A percentile compares a stretch with the other conserved stretches of the same genome.
Evolutionary conservation across 2,888 invertebrate species (phyloP).

Genomic region (Drosophila longiperda): DNA sequence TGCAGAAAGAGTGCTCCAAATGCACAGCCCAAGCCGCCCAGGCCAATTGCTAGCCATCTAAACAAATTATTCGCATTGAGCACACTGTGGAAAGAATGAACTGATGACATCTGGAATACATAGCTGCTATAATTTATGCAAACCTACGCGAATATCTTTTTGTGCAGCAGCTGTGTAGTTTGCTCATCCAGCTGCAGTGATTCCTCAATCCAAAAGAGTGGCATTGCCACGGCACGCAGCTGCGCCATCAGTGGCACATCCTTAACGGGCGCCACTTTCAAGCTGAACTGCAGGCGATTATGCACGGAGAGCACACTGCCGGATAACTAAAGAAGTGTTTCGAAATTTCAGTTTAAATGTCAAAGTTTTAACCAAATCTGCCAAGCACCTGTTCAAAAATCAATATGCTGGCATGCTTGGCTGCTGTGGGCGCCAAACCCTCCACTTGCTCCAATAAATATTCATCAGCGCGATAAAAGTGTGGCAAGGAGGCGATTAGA

Average conservation of each 20-base stretch:
- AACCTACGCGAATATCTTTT: constrained; percentile 67
- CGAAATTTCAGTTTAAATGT: not conserved
- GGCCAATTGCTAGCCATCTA: constrained; percentile 57
- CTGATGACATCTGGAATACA: not conserved
- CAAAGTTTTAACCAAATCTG: too few species aligned
- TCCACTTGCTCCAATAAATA: constrained; percentile 79
- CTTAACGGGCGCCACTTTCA: constrained; percentile 87
- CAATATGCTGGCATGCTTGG: constrained; percentile 90
- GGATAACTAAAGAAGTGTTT: constrained; percentile 53
- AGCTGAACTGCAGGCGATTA: constrained; percentile 90
- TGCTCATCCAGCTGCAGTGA: constrained; percentile 82
- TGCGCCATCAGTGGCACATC: constrained; percentile 89
- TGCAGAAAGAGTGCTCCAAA: constrained; percentile 48
- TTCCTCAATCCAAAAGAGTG: constrained; percentile 93
- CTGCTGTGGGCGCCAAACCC: constrained; percentile 88
- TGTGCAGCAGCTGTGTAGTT: constrained; percentile 57
- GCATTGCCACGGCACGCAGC: constrained; percentile 87
- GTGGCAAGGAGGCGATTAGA: constrained; percentile 91
- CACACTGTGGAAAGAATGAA: constrained; percentile 34
- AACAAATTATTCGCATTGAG: constrained; percentile 60
- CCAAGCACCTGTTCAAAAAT: constrained; percentile 89
- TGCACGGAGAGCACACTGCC: constrained; percentile 90
- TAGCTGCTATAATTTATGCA: not conserved
- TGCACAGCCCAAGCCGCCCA: constrained; percentile 54
- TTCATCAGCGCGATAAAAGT: constrained; percentile 89